Conservation (phyloP, 2,113 vertebrate species). For the Cynopterus brachyotis region DNA sequence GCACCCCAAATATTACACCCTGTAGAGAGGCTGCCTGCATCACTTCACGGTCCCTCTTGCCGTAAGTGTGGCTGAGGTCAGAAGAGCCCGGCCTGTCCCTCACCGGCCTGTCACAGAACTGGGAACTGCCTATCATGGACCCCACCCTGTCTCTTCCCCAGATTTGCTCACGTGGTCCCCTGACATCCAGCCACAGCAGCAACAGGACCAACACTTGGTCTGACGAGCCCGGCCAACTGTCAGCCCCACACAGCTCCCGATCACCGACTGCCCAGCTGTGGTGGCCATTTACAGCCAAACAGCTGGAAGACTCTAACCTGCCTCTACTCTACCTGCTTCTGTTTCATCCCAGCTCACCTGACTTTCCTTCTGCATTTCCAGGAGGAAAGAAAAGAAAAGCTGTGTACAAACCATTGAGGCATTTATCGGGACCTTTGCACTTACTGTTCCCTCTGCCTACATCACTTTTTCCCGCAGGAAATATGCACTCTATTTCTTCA, state of each 20-base stretch:
- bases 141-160: not conserved
- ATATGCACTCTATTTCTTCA: not conserved
- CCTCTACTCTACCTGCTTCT: not conserved
- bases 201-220: not conserved
- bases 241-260: not conserved
- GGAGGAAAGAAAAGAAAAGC: not conserved
- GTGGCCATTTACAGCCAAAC: not conserved
- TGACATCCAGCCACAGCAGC: not conserved
- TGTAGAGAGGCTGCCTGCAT: not conserved
- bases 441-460: not conserved
- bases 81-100: not conserved
- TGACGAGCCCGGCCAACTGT: rapidly evolving
- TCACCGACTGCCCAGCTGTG: rapidly evolving
- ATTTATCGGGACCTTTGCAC: not conserved
- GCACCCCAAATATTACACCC: not conserved
- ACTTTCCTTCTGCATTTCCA: not conserved
- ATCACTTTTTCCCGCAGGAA: not conserved
- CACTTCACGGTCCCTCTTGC: rapidly evolving
- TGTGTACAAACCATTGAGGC: not conserved
- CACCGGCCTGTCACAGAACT: rapidly evolving
- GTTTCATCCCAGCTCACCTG: not conserved
- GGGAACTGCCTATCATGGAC: not conserved
- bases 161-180: not conserved
- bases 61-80: rapidly evolving
- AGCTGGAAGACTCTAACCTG: not conserved